Percentiles rank a stretch among this genome's conserved stretches.
Evolutionary conservation across 2,888 invertebrate species (phyloP).

Genomic region (Tetanocera ferruginea): DNA sequence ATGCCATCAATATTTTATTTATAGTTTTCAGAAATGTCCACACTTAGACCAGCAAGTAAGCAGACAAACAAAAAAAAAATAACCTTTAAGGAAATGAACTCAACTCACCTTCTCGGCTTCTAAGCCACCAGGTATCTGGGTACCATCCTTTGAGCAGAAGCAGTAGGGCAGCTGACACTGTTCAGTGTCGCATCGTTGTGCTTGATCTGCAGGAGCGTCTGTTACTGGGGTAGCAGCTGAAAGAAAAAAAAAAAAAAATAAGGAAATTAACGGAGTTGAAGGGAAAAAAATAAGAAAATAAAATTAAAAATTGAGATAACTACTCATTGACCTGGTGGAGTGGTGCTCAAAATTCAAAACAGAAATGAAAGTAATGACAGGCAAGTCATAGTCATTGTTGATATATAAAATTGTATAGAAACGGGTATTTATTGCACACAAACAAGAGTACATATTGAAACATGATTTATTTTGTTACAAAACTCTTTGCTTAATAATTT

Average conservation of each 20-base stretch:
- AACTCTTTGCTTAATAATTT: no score
- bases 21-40: conserved; percentile 61
- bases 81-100: conserved; percentile 27
- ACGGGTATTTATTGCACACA: no score
- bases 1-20: conserved; percentile 61
- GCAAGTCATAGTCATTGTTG: no score
- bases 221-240: conserved; percentile 86
- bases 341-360: no score
- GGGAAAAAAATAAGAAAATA: not conserved
- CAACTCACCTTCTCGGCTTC: conserved; percentile 82
- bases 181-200: conserved; percentile 81
- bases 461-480: no score
- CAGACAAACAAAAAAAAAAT: conserved; percentile 31
- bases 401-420: no score
- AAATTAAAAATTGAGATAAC: conserved; percentile 25
- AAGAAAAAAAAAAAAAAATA: conserved; percentile 58
- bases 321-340: not conserved
- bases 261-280: not conserved
- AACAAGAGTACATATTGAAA: no score
- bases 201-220: conserved; percentile 84
- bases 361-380: not conserved
- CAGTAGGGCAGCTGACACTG: conserved; percentile 89
- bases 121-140: conserved; percentile 85
- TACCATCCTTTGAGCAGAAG: conserved; percentile 93
- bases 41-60: conserved; percentile 48